Evolutionary conservation across 2,113 vertebrate genomes (phyloP).

Genomic region (Nothocercus nigrocapillus): DNA sequence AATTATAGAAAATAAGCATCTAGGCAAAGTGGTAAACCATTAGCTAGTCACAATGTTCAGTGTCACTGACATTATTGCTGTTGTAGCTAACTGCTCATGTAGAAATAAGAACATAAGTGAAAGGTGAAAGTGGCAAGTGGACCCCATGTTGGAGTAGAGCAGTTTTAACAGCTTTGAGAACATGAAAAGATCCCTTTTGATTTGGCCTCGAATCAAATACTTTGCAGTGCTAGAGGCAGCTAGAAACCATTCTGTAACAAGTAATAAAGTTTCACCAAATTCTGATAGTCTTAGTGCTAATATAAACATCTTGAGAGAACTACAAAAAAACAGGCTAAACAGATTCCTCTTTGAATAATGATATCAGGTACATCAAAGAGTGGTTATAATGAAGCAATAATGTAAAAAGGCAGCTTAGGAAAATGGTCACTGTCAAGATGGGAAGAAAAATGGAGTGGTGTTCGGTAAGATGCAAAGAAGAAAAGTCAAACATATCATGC

Average conservation of each 20-base stretch:
- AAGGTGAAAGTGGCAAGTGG: not conserved
- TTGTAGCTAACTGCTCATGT: not conserved
- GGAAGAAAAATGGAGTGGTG: not conserved
- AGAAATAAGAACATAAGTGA: conserved; percentile 15
- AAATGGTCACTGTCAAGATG: rapidly evolving
- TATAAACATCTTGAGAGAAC: not conserved
- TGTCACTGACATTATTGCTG: not conserved
- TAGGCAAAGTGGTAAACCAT: conserved; percentile 24
- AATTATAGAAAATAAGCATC: conserved; percentile 56
- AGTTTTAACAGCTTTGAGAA: not conserved
- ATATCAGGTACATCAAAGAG: not conserved
- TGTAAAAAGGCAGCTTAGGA: not conserved
- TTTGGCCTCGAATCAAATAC: not conserved
- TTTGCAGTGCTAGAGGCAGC: not conserved
- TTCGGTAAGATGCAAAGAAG: not conserved
- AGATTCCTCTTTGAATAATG: not conserved
- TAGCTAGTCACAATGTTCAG: not conserved
- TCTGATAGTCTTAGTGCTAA: not conserved
- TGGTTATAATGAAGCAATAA: not conserved
- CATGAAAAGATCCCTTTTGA: not conserved
- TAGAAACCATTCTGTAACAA: not conserved
- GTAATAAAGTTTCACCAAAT: not conserved
- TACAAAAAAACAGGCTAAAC: not conserved
- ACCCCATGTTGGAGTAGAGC: not conserved
- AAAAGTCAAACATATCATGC: rapidly evolving